Base-by-base conservation (phyloP, 2,113 vertebrate species). In the Salminus brasiliensis region DNA sequence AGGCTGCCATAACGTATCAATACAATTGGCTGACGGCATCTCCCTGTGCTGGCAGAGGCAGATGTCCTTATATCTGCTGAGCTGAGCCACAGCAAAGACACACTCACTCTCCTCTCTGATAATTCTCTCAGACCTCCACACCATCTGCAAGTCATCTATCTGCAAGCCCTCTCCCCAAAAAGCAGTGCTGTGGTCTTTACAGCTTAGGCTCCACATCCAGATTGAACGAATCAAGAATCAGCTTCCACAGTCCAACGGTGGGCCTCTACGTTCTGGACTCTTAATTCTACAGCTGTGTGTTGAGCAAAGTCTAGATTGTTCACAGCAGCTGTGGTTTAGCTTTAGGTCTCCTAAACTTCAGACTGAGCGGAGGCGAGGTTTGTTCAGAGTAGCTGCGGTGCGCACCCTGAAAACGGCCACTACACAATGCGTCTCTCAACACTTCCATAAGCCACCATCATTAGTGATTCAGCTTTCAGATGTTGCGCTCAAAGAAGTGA, bases 61-160 rank as follows among this genome's bases (percentile, higher is more conserved):
- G 75, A 81, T 79, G 60, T 79, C 76, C 72, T 69, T 41, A 15
- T 66, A 66, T 76, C 41, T 55, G 72, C 63, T 45, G 70, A 73
- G 47, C 21, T 59, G 49, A 84, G 74, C 82, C 82, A 76, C 75
- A 73, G 75, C 53, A 72, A 81, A 83, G 72, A 66, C 13, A 39
- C 53, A 32, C 53, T 70, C 30, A 60, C 53, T 70, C 30, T 67
- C 36, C 68, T 72, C 66, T 60, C 63, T 55, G 72, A 79, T 75
- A 81, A 69, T 72, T 41, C 66, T 76, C 67, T 72, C 67, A 62
- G 81, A 70, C 79, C 47, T 72, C 68, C 45, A 55, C 11, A 30
- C 80, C 85, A 86, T 86, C 85, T 86, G 82, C 78, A 78, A 81
- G 75, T 76, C 80, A 83, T 83, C 81, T 84, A 83, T 83, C 81